phyloP scores from a whole-genome alignment of 2,888 invertebrate species.

The Temnothorax rugatulus region DNA sequence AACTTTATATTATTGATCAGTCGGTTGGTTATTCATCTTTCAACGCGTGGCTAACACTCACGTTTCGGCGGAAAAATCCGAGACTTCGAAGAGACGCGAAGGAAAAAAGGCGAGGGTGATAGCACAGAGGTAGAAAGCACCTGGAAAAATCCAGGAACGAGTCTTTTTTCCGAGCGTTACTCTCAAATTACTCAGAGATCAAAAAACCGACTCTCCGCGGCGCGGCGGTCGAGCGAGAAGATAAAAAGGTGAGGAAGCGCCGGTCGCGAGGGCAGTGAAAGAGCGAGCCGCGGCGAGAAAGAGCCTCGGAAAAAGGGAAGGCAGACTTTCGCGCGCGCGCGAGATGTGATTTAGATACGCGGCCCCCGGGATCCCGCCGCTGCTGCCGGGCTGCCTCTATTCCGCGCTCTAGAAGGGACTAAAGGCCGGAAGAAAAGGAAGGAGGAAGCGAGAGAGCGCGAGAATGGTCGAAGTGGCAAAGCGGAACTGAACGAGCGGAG shows the following conservation, averaged over 20 bases:
- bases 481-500: constrained; percentile 27
- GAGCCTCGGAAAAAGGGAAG: constrained; percentile 47
- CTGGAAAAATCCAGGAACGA: constrained; percentile 25
- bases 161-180: constrained; percentile 34
- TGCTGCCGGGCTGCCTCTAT: neutral
- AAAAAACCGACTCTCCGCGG: constrained; percentile 43
- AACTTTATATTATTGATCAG: neutral
- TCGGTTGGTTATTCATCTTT: neutral
- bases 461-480: constrained; percentile 39
- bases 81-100: neutral
- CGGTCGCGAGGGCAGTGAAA: constrained; percentile 43
- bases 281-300: constrained; percentile 43
- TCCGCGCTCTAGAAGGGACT: neutral
- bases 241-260: constrained; percentile 34
- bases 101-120: neutral
- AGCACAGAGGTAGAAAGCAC: constrained; percentile 9
- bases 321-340: constrained; percentile 74
- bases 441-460: constrained; percentile 12
- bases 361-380: constrained; percentile 50
- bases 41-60: neutral
- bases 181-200: constrained; percentile 56
- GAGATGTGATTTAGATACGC: constrained; percentile 81
- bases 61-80: constrained; percentile 30
- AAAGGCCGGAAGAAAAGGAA: neutral
- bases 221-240: constrained; percentile 31